A percentile compares a stretch with the other conserved stretches of the same genome.
Conservation (phyloP, 2,113 vertebrate species). For the Origma solitaria region DNA sequence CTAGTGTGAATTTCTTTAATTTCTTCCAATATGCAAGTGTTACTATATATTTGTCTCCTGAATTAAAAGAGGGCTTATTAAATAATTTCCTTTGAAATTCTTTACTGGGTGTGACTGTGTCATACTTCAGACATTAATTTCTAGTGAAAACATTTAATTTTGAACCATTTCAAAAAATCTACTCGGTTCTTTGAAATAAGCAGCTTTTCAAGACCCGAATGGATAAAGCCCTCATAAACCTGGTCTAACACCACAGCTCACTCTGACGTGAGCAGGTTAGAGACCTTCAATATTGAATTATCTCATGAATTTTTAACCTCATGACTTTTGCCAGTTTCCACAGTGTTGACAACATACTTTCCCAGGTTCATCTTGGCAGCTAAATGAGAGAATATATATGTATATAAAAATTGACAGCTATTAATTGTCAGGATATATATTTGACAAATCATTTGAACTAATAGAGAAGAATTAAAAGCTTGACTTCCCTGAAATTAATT, state of each 20-base stretch:
- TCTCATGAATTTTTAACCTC: background rate
- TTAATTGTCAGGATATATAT: background rate
- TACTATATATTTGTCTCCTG: background rate
- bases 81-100: background rate
- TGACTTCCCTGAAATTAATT: background rate
- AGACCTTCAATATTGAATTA: background rate
- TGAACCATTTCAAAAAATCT: background rate
- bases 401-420: background rate
- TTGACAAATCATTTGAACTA: background rate
- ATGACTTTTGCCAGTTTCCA: background rate
- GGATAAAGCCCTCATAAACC: background rate
- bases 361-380: background rate
- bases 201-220: background rate
- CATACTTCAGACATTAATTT: background rate
- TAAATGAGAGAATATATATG: background rate
- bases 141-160: background rate
- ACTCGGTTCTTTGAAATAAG: background rate
- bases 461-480: background rate
- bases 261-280: background rate
- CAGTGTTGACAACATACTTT: background rate
- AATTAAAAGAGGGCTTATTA: background rate
- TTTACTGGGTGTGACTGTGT: background rate
- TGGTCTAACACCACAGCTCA: background rate
- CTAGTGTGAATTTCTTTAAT: background rate
- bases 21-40: background rate